A percentile compares a stretch with the other conserved stretches of the same genome.
phyloP scores from a whole-genome alignment of 1,140 invertebrate genomes.

The Apis florea region DNA sequence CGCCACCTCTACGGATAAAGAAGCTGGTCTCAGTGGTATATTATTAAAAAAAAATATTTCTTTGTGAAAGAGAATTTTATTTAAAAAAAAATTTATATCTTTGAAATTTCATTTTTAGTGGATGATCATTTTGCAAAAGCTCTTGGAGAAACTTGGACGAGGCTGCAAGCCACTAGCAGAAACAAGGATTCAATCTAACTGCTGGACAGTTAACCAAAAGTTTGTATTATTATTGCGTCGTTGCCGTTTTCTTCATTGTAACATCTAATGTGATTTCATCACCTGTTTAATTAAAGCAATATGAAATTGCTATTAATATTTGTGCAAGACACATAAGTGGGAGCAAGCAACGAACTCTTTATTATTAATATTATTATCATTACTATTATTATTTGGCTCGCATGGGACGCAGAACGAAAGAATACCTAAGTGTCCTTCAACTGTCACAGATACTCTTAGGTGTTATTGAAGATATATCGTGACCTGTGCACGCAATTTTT shows the following conservation, averaged over 20 bases:
- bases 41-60: not conserved
- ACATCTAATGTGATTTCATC: conserved; percentile 50
- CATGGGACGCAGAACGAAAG: not conserved
- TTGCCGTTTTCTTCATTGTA: conserved; percentile 4
- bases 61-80: not conserved
- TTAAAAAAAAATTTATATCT: not conserved
- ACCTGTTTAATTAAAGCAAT: conserved; percentile 45
- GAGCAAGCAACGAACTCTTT: conserved; percentile 16
- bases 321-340: not conserved
- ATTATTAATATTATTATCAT: conserved; percentile 13
- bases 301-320: not conserved
- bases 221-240: conserved; percentile 8
- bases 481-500: not conserved
- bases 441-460: not conserved
- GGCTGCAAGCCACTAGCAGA: conserved; percentile 85
- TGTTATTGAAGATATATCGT: not conserved
- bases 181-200: conserved; percentile 76
- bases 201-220: conserved; percentile 32
- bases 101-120: conserved; percentile 77
- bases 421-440: conserved; percentile 33
- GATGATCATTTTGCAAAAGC: conserved; percentile 99
- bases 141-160: conserved; percentile 95
- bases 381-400: conserved; percentile 1
- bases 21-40: conserved; percentile 76
- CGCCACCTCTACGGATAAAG: conserved; percentile 78